Percentiles rank a stretch among this genome's conserved stretches.
These are phyloP conservation scores for Ceriagrion tenellum DNA, from an alignment of 2,888 invertebrate species.

Conservation along the genomic window DNA sequence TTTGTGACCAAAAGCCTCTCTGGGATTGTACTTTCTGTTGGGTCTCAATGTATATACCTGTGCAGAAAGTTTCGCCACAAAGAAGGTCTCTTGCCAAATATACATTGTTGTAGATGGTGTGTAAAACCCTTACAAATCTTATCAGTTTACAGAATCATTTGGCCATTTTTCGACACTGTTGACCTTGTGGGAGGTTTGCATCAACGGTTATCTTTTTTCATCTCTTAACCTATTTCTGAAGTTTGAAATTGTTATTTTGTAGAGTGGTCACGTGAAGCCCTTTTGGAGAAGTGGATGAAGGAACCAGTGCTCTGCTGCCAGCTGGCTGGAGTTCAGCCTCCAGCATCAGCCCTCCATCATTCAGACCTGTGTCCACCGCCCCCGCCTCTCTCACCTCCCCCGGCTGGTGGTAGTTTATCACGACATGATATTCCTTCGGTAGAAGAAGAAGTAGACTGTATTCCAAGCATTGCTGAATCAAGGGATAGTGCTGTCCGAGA, in stretches of 20 bases:
- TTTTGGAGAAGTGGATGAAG: slow-evolving; percentile 85
- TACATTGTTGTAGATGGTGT: no score
- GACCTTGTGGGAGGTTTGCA: background rate
- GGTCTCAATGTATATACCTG: no score
- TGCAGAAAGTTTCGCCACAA: no score
- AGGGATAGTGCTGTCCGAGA: slow-evolving; percentile 20
- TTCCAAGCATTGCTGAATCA: slow-evolving; percentile 43
- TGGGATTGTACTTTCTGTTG: no score
- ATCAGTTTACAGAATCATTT: background rate
- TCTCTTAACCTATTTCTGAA: slow-evolving; percentile 44
- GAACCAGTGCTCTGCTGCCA: slow-evolving; percentile 84
- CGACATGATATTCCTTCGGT: slow-evolving; percentile 39
- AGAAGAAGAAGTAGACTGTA: slow-evolving; percentile 38
- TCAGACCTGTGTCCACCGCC: slow-evolving; percentile 72
- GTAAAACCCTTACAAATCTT: no score
- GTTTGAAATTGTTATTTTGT: slow-evolving; percentile 70
- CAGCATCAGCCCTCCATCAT: slow-evolving; percentile 79
- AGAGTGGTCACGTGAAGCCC: slow-evolving; percentile 85
- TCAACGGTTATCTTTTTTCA: background rate
- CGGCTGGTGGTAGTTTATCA: slow-evolving; percentile 44
- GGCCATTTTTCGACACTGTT: background rate
- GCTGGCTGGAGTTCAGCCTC: slow-evolving; percentile 83
- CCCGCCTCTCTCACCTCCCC: slow-evolving; percentile 42
- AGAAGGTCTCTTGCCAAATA: no score
- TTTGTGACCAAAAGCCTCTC: no score